phyloP scores from a whole-genome alignment of 1,140 invertebrate genomes.

The Meteorus sp. region DNA sequence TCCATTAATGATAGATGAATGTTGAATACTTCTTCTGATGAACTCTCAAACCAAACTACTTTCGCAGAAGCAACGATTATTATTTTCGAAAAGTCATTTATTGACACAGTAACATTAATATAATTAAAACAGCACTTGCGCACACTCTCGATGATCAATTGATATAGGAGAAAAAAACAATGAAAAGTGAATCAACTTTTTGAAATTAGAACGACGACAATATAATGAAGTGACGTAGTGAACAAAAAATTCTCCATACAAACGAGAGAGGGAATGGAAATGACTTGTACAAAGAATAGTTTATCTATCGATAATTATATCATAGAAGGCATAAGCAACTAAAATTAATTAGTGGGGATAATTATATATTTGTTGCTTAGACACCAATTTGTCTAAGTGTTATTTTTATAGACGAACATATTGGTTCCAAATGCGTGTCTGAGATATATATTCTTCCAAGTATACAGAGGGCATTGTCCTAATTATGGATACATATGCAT shows the following conservation, averaged over 20 bases:
- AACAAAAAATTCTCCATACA: slow-evolving; percentile 37
- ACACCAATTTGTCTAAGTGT: slow-evolving; percentile 39
- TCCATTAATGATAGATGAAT: background rate
- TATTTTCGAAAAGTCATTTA: background rate
- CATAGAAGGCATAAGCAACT: background rate
- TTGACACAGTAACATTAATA: too few species aligned
- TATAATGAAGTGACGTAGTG: slow-evolving; percentile 41
- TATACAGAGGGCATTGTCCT: background rate
- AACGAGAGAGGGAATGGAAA: slow-evolving; percentile 21
- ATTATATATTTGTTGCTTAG: slow-evolving; percentile 40
- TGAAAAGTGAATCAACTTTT: too few species aligned
- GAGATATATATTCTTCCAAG: slow-evolving; percentile 21
- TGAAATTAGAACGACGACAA: slow-evolving; percentile 42
- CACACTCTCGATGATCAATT: too few species aligned
- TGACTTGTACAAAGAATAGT: slow-evolving; percentile 38
- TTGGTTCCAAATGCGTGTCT: slow-evolving; percentile 26
- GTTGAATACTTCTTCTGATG: background rate
- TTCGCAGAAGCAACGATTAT: slow-evolving; percentile 3
- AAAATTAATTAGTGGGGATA: slow-evolving; percentile 16
- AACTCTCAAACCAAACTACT: background rate
- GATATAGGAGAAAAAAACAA: too few species aligned
- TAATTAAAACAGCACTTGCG: background rate
- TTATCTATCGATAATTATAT: slow-evolving; percentile 38
- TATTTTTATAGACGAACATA: slow-evolving; percentile 47
- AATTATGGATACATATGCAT: slow-evolving; percentile 11